Evolutionary conservation across 2,113 vertebrate genomes (phyloP).

Genomic region (Rhinopithecus roxellana): DNA sequence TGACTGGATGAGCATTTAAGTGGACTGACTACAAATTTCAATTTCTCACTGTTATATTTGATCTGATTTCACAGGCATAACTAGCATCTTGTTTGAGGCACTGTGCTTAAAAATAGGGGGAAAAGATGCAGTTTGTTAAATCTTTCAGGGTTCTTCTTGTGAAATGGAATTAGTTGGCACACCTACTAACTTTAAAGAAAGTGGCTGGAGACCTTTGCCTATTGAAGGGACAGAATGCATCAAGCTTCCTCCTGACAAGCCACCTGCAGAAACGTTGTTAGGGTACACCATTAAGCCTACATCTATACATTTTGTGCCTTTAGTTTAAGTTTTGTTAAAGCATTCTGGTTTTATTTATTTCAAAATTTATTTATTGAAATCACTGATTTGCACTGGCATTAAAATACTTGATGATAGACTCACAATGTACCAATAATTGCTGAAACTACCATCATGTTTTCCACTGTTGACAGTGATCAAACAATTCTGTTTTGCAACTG

Average conservation of each 20-base stretch:
- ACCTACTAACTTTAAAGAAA: not conserved
- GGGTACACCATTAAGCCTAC: not conserved
- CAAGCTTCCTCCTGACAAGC: not conserved
- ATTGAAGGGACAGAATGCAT: not conserved
- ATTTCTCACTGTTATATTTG: not conserved
- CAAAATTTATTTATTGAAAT: not conserved
- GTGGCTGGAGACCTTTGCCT: not conserved
- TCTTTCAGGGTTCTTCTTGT: not conserved
- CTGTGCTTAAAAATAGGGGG: not conserved
- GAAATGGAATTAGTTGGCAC: not conserved
- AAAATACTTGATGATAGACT: conserved; percentile 3
- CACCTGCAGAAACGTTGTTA: not conserved
- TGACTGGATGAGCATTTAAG: not conserved
- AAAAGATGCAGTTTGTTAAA: not conserved
- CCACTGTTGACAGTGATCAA: not conserved
- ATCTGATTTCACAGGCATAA: not conserved
- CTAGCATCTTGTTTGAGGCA: not conserved
- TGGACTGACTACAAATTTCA: not conserved
- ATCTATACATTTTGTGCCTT: not conserved
- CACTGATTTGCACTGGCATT: not conserved
- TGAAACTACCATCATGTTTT: not conserved
- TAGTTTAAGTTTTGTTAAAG: conserved; percentile 24
- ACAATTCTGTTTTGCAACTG: not conserved
- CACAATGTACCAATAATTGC: conserved; percentile 18
- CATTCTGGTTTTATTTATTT: not conserved